Conservation (phyloP, 2,113 vertebrate genomes). For the Psittacula cyanocephala region DNA sequence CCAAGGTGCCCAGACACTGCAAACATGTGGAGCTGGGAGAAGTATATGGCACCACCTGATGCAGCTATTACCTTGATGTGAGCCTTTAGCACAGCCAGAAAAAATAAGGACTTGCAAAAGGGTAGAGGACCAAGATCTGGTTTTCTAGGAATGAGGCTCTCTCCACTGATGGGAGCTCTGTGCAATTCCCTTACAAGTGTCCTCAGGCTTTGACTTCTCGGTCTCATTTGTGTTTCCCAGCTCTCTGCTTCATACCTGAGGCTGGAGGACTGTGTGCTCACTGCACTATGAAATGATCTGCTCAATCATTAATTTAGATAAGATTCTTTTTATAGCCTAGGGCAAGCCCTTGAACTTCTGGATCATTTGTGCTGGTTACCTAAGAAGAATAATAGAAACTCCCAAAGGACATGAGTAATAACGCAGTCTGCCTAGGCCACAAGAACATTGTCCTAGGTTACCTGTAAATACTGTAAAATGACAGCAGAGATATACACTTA, state of each 20-base stretch:
- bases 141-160: neutral
- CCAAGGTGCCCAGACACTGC: neutral
- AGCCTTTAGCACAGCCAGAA: neutral
- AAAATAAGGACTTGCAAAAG: neutral
- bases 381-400: neutral
- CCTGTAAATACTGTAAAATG: neutral
- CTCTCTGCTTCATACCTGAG: neutral
- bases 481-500: neutral
- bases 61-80: neutral
- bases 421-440: neutral
- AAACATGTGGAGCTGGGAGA: neutral
- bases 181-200: neutral
- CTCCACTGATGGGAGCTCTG: neutral
- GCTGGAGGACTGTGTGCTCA: neutral
- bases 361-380: neutral
- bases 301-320: neutral
- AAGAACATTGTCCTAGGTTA: neutral
- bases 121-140: neutral
- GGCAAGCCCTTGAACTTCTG: neutral
- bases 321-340: neutral
- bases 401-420: neutral
- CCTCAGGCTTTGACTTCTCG: neutral
- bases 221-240: neutral
- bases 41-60: neutral
- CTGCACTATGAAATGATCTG: neutral